Conservation (phyloP, 64 coral and sea anemone species). For the Dendrophyllia cribrosa region DNA sequence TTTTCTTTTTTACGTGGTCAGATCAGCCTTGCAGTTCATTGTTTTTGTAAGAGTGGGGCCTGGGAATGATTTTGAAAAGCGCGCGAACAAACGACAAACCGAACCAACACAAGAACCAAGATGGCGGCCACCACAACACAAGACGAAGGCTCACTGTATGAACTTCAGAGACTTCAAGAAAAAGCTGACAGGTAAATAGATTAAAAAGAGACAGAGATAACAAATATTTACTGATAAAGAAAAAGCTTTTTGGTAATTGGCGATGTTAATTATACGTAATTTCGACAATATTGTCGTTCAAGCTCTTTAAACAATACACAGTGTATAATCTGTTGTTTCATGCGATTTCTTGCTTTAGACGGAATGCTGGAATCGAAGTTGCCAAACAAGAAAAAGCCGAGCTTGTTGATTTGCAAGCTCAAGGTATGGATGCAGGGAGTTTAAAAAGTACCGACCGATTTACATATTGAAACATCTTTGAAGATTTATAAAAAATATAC, state of each 20-base stretch:
- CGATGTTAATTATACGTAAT: no score
- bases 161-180: slow-evolving; percentile 26
- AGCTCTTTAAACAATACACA: not conserved
- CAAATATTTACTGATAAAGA: not conserved
- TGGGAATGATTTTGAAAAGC: not conserved
- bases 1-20: no score
- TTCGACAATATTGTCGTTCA: not conserved
- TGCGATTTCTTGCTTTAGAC: not conserved
- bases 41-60: not conserved
- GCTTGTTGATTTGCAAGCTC: not conserved
- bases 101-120: not conserved
- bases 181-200: slow-evolving; percentile 6
- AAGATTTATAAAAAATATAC: no score
- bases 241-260: no score
- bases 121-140: not conserved
- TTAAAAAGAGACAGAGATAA: not conserved
- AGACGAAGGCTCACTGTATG: not conserved
- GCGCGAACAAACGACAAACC: not conserved
- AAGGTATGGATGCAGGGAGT: not conserved
- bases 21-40: no score
- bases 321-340: not conserved
- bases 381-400: slow-evolving; percentile 1
- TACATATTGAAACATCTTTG: no score
- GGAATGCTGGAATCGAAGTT: not conserved
- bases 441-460: not conserved